Percentiles rank a stretch among this genome's conserved stretches.
Evolutionary conservation across 2,797 vertebrate species (phyloP).

Genomic region (Falco naumanni): DNA sequence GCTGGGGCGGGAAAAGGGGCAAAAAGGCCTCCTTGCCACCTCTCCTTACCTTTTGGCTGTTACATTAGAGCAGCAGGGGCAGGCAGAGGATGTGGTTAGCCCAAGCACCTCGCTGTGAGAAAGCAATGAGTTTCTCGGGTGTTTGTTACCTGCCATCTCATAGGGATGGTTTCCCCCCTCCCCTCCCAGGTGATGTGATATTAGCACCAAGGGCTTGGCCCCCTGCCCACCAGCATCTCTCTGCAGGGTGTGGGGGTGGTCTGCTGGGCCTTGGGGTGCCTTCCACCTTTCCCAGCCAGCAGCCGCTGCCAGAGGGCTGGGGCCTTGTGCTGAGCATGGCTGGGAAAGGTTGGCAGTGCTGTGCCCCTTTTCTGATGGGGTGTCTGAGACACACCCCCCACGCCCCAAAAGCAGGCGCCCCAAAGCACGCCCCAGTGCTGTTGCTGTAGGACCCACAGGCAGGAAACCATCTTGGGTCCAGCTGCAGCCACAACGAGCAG

Average conservation of each 20-base stretch:
- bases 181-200: not conserved
- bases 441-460: not conserved
- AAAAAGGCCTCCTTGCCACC: rapidly evolving
- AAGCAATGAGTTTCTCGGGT: not conserved
- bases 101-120: rapidly evolving
- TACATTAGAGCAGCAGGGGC: rapidly evolving
- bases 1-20: rapidly evolving
- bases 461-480: not conserved
- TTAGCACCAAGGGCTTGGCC: not conserved
- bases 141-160: not conserved
- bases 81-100: slow-evolving; percentile 58
- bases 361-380: not conserved
- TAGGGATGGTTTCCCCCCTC: not conserved
- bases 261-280: not conserved
- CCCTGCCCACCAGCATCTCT: not conserved
- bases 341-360: not conserved
- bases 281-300: not conserved
- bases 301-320: not conserved
- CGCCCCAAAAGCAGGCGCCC: not conserved
- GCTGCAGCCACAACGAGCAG: not conserved
- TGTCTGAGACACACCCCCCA: not conserved
- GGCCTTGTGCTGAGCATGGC: not conserved
- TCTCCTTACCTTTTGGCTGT: not conserved
- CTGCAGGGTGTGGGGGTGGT: not conserved
- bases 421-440: not conserved